Percentiles rank a stretch among this genome's conserved stretches.
These are phyloP conservation scores for Mus spicilegus DNA, from an alignment of 2,113 vertebrate species.

Conservation along the genomic window DNA sequence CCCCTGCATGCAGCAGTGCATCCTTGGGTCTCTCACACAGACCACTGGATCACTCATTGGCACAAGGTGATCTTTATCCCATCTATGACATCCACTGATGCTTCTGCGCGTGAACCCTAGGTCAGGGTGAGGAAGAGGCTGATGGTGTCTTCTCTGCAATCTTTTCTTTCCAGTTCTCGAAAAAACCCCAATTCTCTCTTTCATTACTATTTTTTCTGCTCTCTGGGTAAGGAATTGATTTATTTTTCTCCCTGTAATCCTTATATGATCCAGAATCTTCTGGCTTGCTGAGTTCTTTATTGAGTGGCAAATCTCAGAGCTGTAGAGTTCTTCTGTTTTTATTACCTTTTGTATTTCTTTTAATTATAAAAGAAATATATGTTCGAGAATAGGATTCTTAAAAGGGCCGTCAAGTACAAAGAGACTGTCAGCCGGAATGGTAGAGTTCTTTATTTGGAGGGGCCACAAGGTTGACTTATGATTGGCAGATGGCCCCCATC, in stretches of 20 bases:
- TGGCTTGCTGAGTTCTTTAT: slow-evolving; percentile 34
- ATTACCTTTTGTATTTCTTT: slow-evolving; percentile 49
- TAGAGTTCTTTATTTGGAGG: slow-evolving; percentile 52
- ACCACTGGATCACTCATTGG: neutral
- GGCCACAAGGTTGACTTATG: slow-evolving; percentile 39
- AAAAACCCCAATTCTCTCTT: neutral
- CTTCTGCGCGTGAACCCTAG: neutral
- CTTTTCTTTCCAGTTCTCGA: neutral
- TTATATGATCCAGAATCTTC: slow-evolving; percentile 16
- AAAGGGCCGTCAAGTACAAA: neutral
- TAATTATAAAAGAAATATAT: slow-evolving; percentile 47
- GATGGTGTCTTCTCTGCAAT: fast-evolving
- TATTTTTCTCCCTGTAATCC: neutral
- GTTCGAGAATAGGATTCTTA: neutral
- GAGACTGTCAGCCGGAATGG: neutral
- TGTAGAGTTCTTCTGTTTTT: slow-evolving; percentile 31
- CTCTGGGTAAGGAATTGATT: neutral
- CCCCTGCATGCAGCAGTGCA: fast-evolving
- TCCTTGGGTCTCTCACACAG: neutral
- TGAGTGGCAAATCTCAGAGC: slow-evolving; percentile 24
- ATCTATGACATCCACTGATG: neutral
- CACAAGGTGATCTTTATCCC: neutral
- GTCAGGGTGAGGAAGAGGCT: neutral
- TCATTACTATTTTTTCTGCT: neutral
- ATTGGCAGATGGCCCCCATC: slow-evolving; percentile 52